Base-by-base conservation (phyloP, 2,888 invertebrate species). In the Xylota segnis region DNA sequence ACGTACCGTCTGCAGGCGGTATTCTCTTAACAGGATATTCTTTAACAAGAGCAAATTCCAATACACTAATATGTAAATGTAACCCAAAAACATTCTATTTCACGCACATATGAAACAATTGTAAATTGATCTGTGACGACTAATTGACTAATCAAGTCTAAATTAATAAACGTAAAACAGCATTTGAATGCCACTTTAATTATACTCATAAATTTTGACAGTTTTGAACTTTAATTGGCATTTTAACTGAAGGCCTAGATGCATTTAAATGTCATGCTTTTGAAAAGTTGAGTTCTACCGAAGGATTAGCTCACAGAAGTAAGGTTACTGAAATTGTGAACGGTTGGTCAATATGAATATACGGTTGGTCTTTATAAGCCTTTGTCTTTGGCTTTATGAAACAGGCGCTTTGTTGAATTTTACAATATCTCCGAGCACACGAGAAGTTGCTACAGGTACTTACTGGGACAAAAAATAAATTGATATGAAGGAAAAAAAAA, bases 361-460 rank as follows among this genome's bases (percentile, higher is more conserved):
- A 5, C 18, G n/a, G 45, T 37, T 72, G 3, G 12, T 78, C 47
- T n/a, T 56, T 0, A 9, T 66, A 0, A 18, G 14, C 9, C 2
- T 50, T 0, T 47, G 14, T n/a, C 3, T 74, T n/a, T n/a, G n/a
- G 16, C 52, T 74, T 59, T 27, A 9, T 29, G 50, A 40, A 40
- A 6, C 27, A 50, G 63, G n/a, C n/a, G 40, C 54, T 27, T 68
- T 56, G 5, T 5, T 45, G 1, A 61, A 79, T 74, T 40, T 63
- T 10, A 63, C 61, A 16, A 7, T 58, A 43, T 50, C 3, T n/a
- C 34, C 4, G 14, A 68, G 54, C 4, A 34, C 27, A 18, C 9
- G 18, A 5, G 83, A 72, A n/a, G 72, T 83, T 72, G 59, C 83
- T 1, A 77, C n/a, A 9, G 83, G 83, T 83, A n/a, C n/a, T n/a